Evolutionary conservation across 2,888 invertebrate genomes (phyloP).

Genomic region (Xylocampa areola): DNA sequence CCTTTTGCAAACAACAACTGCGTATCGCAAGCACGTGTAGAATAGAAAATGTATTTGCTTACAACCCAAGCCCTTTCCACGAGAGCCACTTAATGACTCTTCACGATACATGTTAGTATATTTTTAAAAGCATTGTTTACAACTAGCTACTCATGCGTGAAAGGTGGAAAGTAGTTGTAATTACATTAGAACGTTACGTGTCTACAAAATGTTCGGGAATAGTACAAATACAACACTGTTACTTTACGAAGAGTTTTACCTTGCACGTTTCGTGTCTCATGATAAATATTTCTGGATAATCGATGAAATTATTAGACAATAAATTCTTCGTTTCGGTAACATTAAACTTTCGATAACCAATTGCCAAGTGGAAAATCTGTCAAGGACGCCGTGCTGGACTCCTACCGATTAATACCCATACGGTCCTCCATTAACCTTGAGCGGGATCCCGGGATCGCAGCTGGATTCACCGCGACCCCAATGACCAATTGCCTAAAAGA

Average conservation of each 20-base stretch:
- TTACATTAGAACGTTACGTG: slow-evolving; percentile 55
- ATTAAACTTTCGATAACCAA: no score
- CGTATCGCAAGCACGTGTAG: slow-evolving; percentile 1
- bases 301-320: not conserved
- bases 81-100: slow-evolving; percentile 14
- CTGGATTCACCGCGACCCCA: no score
- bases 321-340: no score
- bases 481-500: no score
- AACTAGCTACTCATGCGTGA: slow-evolving; percentile 58
- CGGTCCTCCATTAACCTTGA: no score
- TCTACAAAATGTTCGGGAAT: slow-evolving; percentile 21
- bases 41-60: slow-evolving; percentile 37
- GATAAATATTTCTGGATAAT: slow-evolving; percentile 1
- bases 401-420: no score
- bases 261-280: not conserved
- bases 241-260: not conserved
- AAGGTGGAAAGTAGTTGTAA: slow-evolving; percentile 60
- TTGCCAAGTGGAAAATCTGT: no score
- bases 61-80: slow-evolving; percentile 24
- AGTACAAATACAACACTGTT: not conserved
- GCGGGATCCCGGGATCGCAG: no score
- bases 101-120: slow-evolving; percentile 14
- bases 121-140: slow-evolving; percentile 40
- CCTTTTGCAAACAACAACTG: slow-evolving; percentile 6
- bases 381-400: no score